Evolutionary conservation across 2,113 vertebrate species (phyloP), one percentile per base, ranked within the genome.

Genomic region (Falcunculus frontatus): DNA sequence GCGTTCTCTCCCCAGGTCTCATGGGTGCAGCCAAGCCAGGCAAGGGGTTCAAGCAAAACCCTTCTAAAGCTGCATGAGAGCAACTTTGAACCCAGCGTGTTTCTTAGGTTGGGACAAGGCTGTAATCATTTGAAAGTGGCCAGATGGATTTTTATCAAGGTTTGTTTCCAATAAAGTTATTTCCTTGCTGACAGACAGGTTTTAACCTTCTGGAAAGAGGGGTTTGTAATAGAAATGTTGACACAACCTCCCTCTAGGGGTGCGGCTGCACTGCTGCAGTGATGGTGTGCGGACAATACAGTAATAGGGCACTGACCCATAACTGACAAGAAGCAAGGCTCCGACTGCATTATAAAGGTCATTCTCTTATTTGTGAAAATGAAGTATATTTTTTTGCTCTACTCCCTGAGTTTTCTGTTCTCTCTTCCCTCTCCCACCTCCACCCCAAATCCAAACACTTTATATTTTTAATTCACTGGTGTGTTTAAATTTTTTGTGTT

Each of bases 251-350:
- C 93, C 91, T 97, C 94, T 83, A 73, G 94, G 95, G 95, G 95
- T 97, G 93, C 84, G 46, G 81, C 88, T 96, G 96, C 88, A 95
- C 88, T 85, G 90, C 97, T 97, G 90, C 91, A 90, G 75, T 95
- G 90, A 49, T 50, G 97, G 84, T 81, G 55, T 76, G 42, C 12
- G 86, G 87, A 85, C 95, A 91, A 77, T 94, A 73, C 80, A 94
- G 96, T 82, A 97, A 92, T 85, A 75, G 88, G 87, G 94, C 95
- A 91, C 52, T 93, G 94, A 91, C 89, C 89, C 84, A 82, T 70
- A 95, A 92, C 97, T 97, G 97, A 98, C 96, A 93, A 92, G 96
- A 97, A 95, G 83, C 96, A 97, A 96, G 82, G 92, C 91, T 96
- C 82, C 94, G 55, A 67, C 82, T 87, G 86, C 87, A 89, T 94